phyloP scores from a whole-genome alignment of 2,797 vertebrate genomes.

The Enteromius treurensis region DNA sequence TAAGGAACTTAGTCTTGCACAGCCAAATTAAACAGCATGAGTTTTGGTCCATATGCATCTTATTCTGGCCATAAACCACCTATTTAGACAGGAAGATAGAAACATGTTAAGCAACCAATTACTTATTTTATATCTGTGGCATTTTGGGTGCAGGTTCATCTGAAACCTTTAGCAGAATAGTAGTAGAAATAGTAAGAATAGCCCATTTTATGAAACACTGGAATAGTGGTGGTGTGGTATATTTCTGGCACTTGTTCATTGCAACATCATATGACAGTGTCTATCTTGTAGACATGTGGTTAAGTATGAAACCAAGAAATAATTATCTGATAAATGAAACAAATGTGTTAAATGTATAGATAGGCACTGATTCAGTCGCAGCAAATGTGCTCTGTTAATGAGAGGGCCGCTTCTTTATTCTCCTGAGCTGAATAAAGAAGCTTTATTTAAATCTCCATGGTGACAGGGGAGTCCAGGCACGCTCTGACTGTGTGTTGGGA shows the following conservation, averaged over 20 bases:
- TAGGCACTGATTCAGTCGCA: neutral
- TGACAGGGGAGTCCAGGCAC: slow-evolving; percentile 19
- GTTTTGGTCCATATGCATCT: neutral
- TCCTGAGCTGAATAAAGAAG: slow-evolving; percentile 30
- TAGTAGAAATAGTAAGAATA: neutral
- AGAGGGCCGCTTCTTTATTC: slow-evolving; percentile 9
- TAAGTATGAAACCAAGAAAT: neutral
- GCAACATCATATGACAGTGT: neutral
- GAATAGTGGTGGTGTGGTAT: too few relatives aligned
- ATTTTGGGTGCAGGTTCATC: neutral
- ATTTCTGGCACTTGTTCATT: too few relatives aligned
- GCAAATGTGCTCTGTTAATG: slow-evolving; percentile 17
- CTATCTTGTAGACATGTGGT: neutral
- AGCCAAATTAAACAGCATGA: neutral
- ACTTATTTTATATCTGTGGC: neutral
- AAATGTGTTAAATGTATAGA: neutral
- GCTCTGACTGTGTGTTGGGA: neutral
- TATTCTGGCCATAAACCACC: neutral
- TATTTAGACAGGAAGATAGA: neutral
- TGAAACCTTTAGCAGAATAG: neutral
- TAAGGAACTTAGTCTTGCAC: neutral
- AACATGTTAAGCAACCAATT: neutral
- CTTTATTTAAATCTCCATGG: slow-evolving; percentile 48
- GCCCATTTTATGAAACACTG: neutral
- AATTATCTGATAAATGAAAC: neutral